Percentiles rank a stretch among this genome's conserved stretches.
These are phyloP conservation scores for Apotomis turbidana DNA, from an alignment of 2,888 invertebrate genomes.

Conservation along the genomic window DNA sequence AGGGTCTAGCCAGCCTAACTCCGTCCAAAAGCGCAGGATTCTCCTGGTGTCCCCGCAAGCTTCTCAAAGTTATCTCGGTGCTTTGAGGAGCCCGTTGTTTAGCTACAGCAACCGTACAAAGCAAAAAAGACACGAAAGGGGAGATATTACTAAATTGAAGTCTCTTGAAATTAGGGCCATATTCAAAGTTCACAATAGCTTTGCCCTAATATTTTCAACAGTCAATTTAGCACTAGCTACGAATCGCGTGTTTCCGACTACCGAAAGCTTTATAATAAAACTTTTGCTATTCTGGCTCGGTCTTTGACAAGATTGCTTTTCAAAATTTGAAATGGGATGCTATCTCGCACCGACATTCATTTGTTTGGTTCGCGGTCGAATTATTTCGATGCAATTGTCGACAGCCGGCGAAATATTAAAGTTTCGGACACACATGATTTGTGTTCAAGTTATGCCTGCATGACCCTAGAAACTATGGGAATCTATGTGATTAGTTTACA, in stretches of 20 bases:
- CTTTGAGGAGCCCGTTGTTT: no score
- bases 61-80: no score
- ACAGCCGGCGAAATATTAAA: neutral
- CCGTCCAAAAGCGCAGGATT: no score
- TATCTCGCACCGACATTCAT: slow-evolving; percentile 30
- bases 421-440: neutral
- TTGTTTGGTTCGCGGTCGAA: slow-evolving; percentile 18
- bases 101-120: no score
- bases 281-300: slow-evolving; percentile 24
- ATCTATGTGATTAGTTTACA: no score
- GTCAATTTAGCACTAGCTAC: neutral
- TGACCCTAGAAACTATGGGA: no score
- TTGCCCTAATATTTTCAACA: neutral
- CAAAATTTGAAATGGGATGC: slow-evolving; percentile 22
- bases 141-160: no score
- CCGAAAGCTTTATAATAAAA: slow-evolving; percentile 30
- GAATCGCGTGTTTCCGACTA: slow-evolving; percentile 27
- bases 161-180: no score
- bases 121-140: no score
- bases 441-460: neutral
- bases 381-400: slow-evolving; percentile 30
- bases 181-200: no score
- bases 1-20: no score
- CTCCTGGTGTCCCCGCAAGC: no score
- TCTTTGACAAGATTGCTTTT: slow-evolving; percentile 31